A percentile compares a stretch with the other conserved stretches of the same genome.
phyloP scores from a whole-genome alignment of 2,113 vertebrate genomes.

The Fulica atra region DNA sequence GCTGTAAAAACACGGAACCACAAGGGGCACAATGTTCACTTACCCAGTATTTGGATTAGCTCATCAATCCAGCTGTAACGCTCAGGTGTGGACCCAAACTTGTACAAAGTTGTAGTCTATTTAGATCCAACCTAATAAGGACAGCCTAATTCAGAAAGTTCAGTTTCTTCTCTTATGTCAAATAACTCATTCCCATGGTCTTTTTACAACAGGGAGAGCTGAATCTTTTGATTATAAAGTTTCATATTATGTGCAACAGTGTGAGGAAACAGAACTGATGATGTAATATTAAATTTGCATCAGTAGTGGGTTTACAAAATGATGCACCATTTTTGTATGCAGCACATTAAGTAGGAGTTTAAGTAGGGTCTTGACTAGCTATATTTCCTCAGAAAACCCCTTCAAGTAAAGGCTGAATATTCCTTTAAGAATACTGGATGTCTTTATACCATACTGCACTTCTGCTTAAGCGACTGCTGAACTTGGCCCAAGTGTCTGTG shows the following conservation, averaged over 20 bases:
- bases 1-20: conserved; percentile 29
- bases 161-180: neutral
- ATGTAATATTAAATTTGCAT: neutral
- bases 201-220: neutral
- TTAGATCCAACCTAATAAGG: neutral
- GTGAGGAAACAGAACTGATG: neutral
- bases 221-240: neutral
- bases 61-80: conserved; percentile 12
- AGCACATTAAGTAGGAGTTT: neutral
- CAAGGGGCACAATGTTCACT: neutral
- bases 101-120: neutral
- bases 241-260: neutral
- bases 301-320: neutral
- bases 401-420: neutral
- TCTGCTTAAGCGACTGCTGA: neutral
- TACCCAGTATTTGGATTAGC: neutral
- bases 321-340: neutral
- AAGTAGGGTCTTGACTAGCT: neutral
- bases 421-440: neutral
- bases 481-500: neutral
- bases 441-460: neutral
- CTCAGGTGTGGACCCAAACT: conserved; percentile 13
- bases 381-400: neutral
- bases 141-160: neutral
- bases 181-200: neutral